Conservation (phyloP, 2,888 invertebrate species). For the Habroteleia sp. region DNA sequence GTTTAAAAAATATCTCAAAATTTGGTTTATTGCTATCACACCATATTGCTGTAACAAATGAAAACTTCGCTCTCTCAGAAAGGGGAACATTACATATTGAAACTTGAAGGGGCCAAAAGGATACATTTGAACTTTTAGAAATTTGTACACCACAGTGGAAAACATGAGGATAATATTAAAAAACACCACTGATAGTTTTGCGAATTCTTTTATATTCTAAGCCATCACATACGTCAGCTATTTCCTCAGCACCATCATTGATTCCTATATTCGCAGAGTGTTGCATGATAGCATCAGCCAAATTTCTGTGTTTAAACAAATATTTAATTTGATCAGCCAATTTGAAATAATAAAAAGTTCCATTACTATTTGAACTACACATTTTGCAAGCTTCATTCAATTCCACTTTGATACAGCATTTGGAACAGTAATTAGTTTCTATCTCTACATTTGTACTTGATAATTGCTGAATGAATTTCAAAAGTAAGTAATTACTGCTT, state of each 20-base stretch:
- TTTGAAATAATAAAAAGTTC: not conserved
- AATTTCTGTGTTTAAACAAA: conserved; percentile 12
- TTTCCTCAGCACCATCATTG: not conserved
- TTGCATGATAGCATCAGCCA: conserved; percentile 19
- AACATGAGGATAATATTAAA: conserved; percentile 36
- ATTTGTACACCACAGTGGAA: conserved; percentile 20
- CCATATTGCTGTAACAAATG: conserved; percentile 20
- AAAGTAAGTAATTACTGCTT: not conserved
- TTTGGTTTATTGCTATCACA: conserved; percentile 18
- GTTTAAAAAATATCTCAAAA: conserved; percentile 26
- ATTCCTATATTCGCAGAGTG: not conserved
- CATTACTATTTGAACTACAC: too few species aligned
- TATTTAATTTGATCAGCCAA: conserved; percentile 5
- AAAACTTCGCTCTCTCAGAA: conserved; percentile 6
- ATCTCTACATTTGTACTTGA: too few species aligned
- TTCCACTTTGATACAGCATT: conserved; percentile 7
- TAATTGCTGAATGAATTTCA: not conserved
- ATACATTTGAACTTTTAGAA: conserved; percentile 13
- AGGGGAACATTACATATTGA: conserved; percentile 22
- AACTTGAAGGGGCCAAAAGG: conserved; percentile 31
- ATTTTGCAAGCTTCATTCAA: not conserved
- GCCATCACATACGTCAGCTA: conserved; percentile 31
- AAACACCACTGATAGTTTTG: not conserved
- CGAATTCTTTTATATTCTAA: conserved; percentile 14
- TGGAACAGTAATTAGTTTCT: not conserved